Conservation (phyloP, 2,797 vertebrate species). For the Picus viridis region DNA sequence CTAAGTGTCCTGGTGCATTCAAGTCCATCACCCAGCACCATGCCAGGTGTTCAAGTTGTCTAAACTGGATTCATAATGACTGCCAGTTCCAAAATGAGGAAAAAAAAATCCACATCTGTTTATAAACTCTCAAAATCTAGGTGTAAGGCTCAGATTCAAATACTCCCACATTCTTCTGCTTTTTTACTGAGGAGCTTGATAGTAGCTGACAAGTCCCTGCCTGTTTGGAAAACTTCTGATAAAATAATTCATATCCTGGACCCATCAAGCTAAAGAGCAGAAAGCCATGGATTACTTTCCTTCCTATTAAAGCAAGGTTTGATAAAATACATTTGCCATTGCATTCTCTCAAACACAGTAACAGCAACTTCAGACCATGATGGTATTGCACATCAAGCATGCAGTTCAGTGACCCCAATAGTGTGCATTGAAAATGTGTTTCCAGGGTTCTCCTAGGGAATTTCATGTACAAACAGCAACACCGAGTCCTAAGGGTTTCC, state of each 20-base stretch:
- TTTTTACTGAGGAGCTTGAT: conserved; percentile 34
- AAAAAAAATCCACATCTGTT: not conserved
- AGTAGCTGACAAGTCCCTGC: not conserved
- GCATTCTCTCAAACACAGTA: not conserved
- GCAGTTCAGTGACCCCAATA: not conserved
- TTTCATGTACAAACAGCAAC: not conserved
- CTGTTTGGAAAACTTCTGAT: conserved; percentile 62
- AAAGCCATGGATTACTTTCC: not conserved
- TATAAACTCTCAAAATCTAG: conserved; percentile 32
- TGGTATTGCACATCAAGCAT: not conserved
- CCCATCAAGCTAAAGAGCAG: conserved; percentile 47
- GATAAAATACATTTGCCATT: not conserved
- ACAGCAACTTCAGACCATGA: not conserved
- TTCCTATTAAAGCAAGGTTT: not conserved
- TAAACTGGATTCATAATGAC: not conserved
- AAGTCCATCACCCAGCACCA: not conserved
- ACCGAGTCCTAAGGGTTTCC: not conserved
- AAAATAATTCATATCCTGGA: conserved; percentile 49
- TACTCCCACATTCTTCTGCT: conserved; percentile 37
- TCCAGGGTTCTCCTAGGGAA: not conserved
- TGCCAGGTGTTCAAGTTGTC: conserved; percentile 11
- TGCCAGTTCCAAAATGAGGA: not conserved
- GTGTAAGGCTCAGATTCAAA: conserved; percentile 35
- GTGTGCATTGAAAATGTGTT: not conserved
- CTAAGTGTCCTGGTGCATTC: not conserved